Evolutionary conservation across 2,797 vertebrate genomes (phyloP).

Genomic region (Argentina silus): DNA sequence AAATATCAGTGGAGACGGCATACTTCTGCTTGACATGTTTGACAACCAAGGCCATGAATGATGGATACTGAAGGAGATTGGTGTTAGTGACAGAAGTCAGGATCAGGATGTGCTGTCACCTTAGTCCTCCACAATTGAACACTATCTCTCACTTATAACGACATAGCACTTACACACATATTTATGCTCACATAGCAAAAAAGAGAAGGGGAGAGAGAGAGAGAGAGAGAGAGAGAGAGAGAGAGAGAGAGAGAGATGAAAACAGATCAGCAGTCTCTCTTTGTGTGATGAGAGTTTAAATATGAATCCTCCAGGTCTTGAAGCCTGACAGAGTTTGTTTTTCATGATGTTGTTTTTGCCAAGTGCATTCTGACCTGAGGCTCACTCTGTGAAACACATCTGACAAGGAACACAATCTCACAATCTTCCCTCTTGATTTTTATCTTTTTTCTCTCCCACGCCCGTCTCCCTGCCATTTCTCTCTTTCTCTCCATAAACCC

Average conservation of each 20-base stretch:
- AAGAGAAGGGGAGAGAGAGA: background rate
- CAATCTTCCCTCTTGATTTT: background rate
- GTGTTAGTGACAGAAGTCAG: background rate
- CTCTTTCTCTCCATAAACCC: background rate
- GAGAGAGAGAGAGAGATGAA: background rate
- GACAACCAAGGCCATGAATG: background rate
- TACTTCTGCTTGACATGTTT: no score
- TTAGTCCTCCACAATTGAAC: background rate
- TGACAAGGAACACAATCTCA: background rate
- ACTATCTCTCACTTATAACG: background rate
- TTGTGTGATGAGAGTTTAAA: background rate
- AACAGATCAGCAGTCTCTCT: background rate
- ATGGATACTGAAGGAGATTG: background rate
- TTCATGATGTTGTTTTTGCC: background rate
- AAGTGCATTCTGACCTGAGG: background rate
- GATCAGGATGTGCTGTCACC: background rate
- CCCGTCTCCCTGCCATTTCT: background rate
- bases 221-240: background rate
- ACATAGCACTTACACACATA: constrained; percentile 6
- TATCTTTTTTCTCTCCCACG: background rate
- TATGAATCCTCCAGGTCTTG: background rate
- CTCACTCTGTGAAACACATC: background rate
- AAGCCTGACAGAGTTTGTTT: background rate
- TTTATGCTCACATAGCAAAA: background rate
- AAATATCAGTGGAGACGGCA: background rate